These are phyloP conservation scores for Sesamia inferens DNA, from an alignment of 2,888 invertebrate genomes.

Conservation along the genomic window DNA sequence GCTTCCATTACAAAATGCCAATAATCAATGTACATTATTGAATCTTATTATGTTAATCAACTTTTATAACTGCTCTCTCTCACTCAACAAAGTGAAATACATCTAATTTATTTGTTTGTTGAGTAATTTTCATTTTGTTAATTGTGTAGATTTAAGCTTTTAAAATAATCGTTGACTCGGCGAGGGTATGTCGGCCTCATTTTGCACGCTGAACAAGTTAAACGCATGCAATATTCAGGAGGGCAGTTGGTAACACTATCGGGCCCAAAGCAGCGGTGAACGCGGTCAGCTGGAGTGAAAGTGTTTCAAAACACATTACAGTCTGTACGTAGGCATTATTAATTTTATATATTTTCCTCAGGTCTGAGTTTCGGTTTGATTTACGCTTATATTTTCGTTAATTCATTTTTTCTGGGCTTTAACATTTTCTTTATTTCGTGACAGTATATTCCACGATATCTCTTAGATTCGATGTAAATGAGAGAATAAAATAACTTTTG, in stretches of 20 bases:
- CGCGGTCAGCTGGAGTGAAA: conserved; percentile 47
- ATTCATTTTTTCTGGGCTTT: not conserved
- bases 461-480: conserved; percentile 3
- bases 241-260: conserved; percentile 57
- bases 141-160: conserved; percentile 45
- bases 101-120: conserved; percentile 18
- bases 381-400: not conserved
- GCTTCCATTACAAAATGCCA: too few relatives aligned
- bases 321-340: conserved; percentile 4
- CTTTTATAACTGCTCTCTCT: too few relatives aligned
- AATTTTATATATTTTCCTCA: conserved; percentile 19
- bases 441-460: not conserved
- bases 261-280: conserved; percentile 32
- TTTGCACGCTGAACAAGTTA: conserved; percentile 64
- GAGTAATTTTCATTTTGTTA: conserved; percentile 25
- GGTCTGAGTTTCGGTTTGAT: not conserved
- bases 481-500: conserved; percentile 9
- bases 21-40: too few relatives aligned
- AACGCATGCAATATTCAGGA: conserved; percentile 68
- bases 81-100: too few relatives aligned
- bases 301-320: conserved; percentile 43
- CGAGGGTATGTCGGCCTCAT: conserved; percentile 51
- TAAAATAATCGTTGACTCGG: conserved; percentile 56
- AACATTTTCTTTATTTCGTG: not conserved
- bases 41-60: too few relatives aligned